Evolutionary conservation across 2,888 invertebrate species (phyloP).

Genomic region (Bombylius discolor): DNA sequence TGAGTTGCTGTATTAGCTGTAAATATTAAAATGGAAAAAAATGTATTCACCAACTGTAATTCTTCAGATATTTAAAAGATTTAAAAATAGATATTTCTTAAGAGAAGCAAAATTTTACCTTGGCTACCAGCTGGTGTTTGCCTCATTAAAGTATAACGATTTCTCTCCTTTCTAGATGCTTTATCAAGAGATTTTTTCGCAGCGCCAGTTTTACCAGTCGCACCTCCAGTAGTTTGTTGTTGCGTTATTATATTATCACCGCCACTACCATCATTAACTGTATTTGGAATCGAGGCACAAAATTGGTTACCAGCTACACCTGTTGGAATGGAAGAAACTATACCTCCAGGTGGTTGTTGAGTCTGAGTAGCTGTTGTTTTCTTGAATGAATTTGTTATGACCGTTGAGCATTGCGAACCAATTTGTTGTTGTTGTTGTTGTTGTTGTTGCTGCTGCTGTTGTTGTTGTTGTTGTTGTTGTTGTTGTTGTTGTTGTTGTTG

Average conservation of each 20-base stretch:
- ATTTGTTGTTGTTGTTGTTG: conserved; percentile 26
- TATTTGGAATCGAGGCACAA: conserved; percentile 21
- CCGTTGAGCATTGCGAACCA: conserved; percentile 11
- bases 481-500: conserved; percentile 34
- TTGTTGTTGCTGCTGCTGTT: conserved; percentile 40
- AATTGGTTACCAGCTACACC: conserved; percentile 20
- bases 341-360: conserved; percentile 30
- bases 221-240: conserved; percentile 15
- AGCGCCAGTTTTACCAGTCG: conserved; percentile 27
- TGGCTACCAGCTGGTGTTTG: conserved; percentile 36
- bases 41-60: background rate
- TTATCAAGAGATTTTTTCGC: conserved; percentile 35
- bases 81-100: background rate
- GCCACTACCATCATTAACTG: conserved; percentile 21
- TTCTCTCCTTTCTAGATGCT: conserved; percentile 36
- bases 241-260: conserved; percentile 18
- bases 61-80: too few species aligned
- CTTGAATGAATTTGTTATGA: conserved; percentile 1
- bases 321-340: conserved; percentile 20
- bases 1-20: conserved; percentile 17
- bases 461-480: conserved; percentile 40
- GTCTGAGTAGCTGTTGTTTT: conserved; percentile 42
- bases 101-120: conserved; percentile 20
- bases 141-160: conserved; percentile 30
- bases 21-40: conserved; percentile 6